phyloP scores from a whole-genome alignment of 2,797 vertebrate genomes.

The Nyctalus aviator region DNA sequence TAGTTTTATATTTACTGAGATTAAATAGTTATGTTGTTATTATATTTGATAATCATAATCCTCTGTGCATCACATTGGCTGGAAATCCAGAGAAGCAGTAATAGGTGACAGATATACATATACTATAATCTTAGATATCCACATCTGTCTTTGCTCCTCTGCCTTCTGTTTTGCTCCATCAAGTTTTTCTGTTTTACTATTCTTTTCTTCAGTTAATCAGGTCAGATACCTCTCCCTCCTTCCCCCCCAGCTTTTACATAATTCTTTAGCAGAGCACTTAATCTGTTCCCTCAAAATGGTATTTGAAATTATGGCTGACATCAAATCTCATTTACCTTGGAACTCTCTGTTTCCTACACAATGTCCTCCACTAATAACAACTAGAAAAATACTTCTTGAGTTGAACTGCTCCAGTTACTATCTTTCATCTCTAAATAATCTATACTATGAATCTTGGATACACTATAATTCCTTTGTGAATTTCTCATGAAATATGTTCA shows the following conservation, averaged over 20 bases:
- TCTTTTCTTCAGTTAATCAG: background rate
- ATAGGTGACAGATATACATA: background rate
- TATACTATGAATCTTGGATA: background rate
- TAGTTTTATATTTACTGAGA: background rate
- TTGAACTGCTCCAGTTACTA: background rate
- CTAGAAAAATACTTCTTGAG: background rate
- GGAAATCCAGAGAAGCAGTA: background rate
- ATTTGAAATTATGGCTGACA: background rate
- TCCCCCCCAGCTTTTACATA: background rate
- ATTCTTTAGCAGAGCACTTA: background rate
- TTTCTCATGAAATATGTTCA: background rate
- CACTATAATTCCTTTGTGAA: background rate
- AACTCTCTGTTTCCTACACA: background rate
- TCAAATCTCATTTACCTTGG: background rate
- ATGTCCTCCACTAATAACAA: background rate
- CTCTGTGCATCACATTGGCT: background rate
- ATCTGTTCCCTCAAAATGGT: background rate
- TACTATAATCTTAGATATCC: background rate
- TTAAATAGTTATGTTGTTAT: background rate
- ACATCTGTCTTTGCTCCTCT: background rate
- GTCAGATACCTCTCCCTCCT: accelerated
- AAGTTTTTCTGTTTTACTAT: background rate
- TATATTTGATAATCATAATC: background rate
- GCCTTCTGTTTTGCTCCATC: background rate
- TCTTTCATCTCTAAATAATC: background rate